Conservation (phyloP, 2,113 vertebrate genomes). For the Corapipo altera region DNA sequence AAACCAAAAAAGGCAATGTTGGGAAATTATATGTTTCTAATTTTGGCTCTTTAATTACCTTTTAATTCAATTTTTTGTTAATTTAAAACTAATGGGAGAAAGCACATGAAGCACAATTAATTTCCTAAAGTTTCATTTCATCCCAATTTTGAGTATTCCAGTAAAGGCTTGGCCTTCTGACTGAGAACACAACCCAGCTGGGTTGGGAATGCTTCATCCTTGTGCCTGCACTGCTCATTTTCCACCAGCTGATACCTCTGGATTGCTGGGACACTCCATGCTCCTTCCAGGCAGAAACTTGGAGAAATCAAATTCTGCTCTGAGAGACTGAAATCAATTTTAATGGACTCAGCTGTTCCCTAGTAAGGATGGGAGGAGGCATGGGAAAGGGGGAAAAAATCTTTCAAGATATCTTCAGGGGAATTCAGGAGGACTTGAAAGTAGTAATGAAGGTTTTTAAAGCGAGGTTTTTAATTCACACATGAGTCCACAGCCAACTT, state of each 20-base stretch:
- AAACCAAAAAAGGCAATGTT: neutral
- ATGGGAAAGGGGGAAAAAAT: neutral
- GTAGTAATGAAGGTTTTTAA: neutral
- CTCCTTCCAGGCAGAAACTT: neutral
- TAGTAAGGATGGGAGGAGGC: neutral
- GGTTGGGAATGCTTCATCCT: neutral
- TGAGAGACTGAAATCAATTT: neutral
- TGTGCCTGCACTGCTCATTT: neutral
- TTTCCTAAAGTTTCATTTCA: neutral
- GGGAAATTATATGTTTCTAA: neutral
- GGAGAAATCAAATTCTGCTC: neutral
- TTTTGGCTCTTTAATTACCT: neutral
- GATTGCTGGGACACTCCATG: neutral
- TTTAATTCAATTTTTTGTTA: neutral
- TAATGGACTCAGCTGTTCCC: constrained; percentile 6
- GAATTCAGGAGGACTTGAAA: neutral
- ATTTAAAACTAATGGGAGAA: neutral
- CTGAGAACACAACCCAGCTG: neutral
- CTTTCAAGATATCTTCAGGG: neutral
- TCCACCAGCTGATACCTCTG: neutral
- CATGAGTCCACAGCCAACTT: neutral
- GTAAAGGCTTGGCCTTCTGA: neutral
- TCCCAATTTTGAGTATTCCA: neutral
- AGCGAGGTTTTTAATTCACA: constrained; percentile 16
- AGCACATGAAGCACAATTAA: neutral